phyloP scores from a whole-genome alignment of 2,797 vertebrate species.

The Orientallactaga sibirica region DNA sequence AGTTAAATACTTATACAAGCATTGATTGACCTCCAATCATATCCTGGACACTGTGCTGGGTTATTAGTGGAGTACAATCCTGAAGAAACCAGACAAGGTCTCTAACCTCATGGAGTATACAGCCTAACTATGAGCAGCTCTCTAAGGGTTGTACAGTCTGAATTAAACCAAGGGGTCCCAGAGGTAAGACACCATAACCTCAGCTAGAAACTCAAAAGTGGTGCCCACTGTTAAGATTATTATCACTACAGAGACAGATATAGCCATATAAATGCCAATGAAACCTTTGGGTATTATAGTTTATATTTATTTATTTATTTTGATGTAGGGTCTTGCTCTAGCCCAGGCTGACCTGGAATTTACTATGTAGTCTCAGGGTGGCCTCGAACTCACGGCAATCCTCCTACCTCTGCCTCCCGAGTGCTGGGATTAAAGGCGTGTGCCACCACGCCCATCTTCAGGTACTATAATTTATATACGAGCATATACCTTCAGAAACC shows the following conservation, averaged over 20 bases:
- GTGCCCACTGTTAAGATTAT: neutral
- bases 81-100: slow-evolving; percentile 28
- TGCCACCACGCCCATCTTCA: neutral
- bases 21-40: neutral
- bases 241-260: slow-evolving; percentile 4
- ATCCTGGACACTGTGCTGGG: neutral
- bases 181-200: neutral
- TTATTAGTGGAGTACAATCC: neutral
- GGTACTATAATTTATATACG: slow-evolving; percentile 15
- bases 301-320: neutral
- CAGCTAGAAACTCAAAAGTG: slow-evolving; percentile 40
- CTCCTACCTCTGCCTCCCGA: too few relatives aligned
- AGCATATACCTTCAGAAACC: slow-evolving; percentile 52
- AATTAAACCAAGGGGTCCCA: neutral
- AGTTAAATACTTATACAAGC: slow-evolving; percentile 52
- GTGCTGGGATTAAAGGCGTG: too few relatives aligned
- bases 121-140: neutral
- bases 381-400: too few relatives aligned
- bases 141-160: neutral
- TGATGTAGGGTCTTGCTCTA: too few relatives aligned
- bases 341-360: too few relatives aligned
- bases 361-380: too few relatives aligned
- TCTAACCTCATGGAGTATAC: neutral
- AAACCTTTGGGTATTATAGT: slow-evolving; percentile 21
- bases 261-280: slow-evolving; percentile 7